A percentile compares a stretch with the other conserved stretches of the same genome.
Evolutionary conservation across 2,888 invertebrate genomes (phyloP).

Genomic region (Thecocarcelia acutangulata): DNA sequence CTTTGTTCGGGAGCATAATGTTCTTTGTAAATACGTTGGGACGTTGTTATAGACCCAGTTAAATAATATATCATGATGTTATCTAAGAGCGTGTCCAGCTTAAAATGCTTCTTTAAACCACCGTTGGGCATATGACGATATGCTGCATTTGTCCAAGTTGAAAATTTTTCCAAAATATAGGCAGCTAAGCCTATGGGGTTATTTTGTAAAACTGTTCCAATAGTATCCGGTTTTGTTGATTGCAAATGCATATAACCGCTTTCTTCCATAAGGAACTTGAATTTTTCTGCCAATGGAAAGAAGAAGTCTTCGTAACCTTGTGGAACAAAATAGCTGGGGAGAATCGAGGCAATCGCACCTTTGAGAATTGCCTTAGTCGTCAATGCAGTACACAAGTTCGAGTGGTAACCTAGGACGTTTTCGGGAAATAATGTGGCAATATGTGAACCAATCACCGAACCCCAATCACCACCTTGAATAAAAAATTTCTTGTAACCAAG

Average conservation of each 20-base stretch:
- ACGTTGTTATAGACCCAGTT: conserved; percentile 87
- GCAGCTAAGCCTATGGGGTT: conserved; percentile 92
- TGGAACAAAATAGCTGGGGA: conserved; percentile 84
- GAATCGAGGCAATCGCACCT: conserved; percentile 82
- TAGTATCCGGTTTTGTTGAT: conserved; percentile 93
- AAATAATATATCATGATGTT: conserved; percentile 92
- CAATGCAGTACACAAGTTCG: conserved; percentile 84
- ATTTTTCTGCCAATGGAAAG: conserved; percentile 80
- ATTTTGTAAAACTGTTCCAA: conserved; percentile 83
- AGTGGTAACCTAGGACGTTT: conserved; percentile 83
- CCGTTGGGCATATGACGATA: conserved; percentile 84
- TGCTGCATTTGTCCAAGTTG: conserved; percentile 85
- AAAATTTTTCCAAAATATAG: conserved; percentile 95
- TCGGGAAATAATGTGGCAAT: conserved; percentile 86
- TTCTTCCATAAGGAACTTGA: conserved; percentile 80
- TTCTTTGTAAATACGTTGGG: conserved; percentile 88
- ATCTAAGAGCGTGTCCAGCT: conserved; percentile 84
- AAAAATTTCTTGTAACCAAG: conserved; percentile 86
- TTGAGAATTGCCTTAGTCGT: conserved; percentile 78
- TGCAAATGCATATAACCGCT: conserved; percentile 89
- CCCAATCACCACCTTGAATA: conserved; percentile 92
- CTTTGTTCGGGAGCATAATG: conserved; percentile 75
- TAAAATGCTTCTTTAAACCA: conserved; percentile 83
- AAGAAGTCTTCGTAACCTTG: conserved; percentile 82
- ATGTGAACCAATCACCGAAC: conserved; percentile 84